phyloP scores from a whole-genome alignment of 2,888 invertebrate genomes.

The Tenthredo notha region DNA sequence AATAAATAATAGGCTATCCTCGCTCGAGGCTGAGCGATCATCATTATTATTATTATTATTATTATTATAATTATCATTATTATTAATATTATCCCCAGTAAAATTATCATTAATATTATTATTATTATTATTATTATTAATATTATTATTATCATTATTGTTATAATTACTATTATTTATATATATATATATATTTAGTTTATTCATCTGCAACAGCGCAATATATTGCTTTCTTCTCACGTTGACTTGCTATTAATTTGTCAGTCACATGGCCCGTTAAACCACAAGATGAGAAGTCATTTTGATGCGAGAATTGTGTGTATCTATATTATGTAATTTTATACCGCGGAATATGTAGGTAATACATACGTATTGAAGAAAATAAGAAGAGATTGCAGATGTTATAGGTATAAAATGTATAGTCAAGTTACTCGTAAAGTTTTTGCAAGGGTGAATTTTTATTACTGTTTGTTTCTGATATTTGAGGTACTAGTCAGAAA shows the following conservation, averaged over 20 bases:
- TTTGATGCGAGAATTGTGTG: background rate
- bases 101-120: background rate
- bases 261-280: conserved; percentile 17
- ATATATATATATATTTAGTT: background rate
- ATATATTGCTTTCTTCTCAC: conserved; percentile 6
- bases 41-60: background rate
- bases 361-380: background rate
- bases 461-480: background rate
- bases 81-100: background rate
- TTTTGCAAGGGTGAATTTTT: background rate
- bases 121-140: conserved; percentile 28
- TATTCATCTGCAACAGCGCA: background rate
- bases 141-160: conserved; percentile 33
- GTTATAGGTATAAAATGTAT: no score
- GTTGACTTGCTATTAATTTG: background rate
- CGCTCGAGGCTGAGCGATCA: conserved; percentile 62
- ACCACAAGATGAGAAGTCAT: background rate
- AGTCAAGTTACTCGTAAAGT: background rate
- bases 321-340: background rate
- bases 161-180: conserved; percentile 9
- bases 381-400: no score
- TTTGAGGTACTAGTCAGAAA: background rate
- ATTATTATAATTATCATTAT: background rate
- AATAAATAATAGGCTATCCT: conserved; percentile 69
- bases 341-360: background rate